Base-by-base conservation (phyloP, 2,797 vertebrate species). In the Selene dorsalis region DNA sequence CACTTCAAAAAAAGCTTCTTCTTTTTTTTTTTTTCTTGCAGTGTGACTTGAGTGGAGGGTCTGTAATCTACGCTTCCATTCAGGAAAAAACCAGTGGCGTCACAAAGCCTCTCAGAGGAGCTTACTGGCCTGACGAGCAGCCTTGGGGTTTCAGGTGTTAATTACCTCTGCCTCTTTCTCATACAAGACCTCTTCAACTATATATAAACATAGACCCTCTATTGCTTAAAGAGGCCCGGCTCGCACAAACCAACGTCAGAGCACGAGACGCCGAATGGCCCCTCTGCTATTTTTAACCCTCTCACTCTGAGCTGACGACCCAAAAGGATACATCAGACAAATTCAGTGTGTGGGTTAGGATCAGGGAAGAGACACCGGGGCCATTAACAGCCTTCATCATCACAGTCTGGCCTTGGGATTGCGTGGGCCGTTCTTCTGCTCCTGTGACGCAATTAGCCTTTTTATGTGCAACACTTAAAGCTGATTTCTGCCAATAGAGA, bases 361-460 rank as follows among this genome's bases (percentile, higher is more conserved):
- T 90, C 74, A 86, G 77, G 80, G 82, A 80, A 82, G 61, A 84
- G 86, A 79, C 79, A 59, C 72, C 11, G 84, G 84, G 84, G 83
- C 84, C 89, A 87, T 91, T 90, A 90, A 89, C 90, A 90, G 89
- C 78, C 89, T 83, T 91, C 73, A 61, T 88, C 79, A 65, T 88
- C 79, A 65, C 88, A 72, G 88, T 86, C 87, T 86, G 87, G 91
- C 82, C 83, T 83, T 84, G 84, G 81, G 82, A 92, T 79, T 86
- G 91, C 63, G 91, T 93, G 88, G 91, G 91, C 64, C 24, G 82
- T 73, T 87, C 91, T 91, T 91, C 87, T 89, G 85, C 87, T 91
- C 79, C 88, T 77, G 85, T 94, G 91, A 95, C 88, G 92, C 90
- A 92, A 87, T 92, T 87, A 90, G 85, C 45, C 85, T 87, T 91